Percentiles rank a stretch among this genome's conserved stretches.
phyloP scores from a whole-genome alignment of 2,113 vertebrate genomes.

The Tenebrosternarchus preto region DNA sequence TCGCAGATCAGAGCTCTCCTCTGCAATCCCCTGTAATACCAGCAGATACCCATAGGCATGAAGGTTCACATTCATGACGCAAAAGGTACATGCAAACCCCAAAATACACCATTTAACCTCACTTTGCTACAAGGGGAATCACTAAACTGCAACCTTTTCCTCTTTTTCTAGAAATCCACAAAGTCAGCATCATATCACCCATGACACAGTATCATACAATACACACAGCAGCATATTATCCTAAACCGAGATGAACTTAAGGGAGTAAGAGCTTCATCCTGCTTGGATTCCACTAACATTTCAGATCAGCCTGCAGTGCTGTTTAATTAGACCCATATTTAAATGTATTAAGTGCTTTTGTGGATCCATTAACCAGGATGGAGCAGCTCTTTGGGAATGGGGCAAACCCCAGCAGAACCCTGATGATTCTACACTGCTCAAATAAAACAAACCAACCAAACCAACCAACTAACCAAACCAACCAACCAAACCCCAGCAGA shows the following conservation, averaged over 20 bases:
- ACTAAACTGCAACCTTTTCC: background rate
- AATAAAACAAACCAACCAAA: background rate
- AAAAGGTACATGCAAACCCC: background rate
- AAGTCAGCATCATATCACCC: background rate
- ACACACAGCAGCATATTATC: background rate
- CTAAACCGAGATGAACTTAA: background rate
- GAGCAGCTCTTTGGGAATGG: background rate
- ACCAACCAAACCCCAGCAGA: conserved; percentile 3
- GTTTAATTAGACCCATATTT: background rate
- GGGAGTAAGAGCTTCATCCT: conserved; percentile 22
- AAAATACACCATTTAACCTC: background rate
- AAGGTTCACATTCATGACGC: conserved; percentile 12
- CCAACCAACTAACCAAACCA: background rate
- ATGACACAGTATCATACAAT: background rate
- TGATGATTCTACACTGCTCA: background rate
- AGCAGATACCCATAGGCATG: background rate
- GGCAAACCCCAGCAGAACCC: conserved; percentile 12
- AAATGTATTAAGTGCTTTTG: conserved; percentile 23
- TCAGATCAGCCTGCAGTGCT: conserved; percentile 43
- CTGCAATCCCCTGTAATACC: conserved; percentile 31
- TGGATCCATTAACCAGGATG: background rate
- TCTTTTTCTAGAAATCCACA: background rate
- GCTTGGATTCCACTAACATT: conserved; percentile 18
- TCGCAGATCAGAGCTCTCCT: conserved; percentile 2
- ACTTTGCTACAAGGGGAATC: background rate